These are phyloP conservation scores for Agriopis leucophaearia DNA, from an alignment of 2,888 invertebrate genomes.

Conservation along the genomic window DNA sequence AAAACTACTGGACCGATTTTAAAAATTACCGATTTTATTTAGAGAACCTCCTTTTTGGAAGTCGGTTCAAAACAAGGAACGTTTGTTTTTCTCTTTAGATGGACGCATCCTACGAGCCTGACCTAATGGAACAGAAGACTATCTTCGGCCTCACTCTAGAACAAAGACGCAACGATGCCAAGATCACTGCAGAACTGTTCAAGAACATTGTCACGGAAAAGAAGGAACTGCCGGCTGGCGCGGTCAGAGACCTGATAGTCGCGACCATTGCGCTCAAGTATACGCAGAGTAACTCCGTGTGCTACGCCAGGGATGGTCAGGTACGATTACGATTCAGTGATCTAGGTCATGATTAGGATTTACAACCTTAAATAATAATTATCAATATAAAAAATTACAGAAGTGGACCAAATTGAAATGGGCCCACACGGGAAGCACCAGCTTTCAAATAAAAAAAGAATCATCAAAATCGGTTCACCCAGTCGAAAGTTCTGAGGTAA, in stretches of 20 bases:
- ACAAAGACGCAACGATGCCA: conserved; percentile 94
- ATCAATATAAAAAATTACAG: no score
- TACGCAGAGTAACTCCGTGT: conserved; percentile 99
- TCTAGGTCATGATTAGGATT: neutral
- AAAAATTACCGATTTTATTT: no score
- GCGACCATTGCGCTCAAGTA: conserved; percentile 99
- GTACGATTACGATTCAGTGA: conserved; percentile 65
- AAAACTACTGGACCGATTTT: no score
- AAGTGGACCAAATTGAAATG: no score
- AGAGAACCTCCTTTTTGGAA: no score
- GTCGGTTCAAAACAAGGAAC: no score
- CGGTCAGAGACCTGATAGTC: conserved; percentile 96
- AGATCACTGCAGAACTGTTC: conserved; percentile 92
- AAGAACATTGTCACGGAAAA: conserved; percentile 92
- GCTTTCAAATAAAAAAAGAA: no score
- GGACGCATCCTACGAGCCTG: conserved; percentile 94
- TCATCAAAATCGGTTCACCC: no score
- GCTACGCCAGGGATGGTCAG: conserved; percentile 97
- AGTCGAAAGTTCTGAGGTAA: no score
- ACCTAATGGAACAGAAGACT: conserved; percentile 90
- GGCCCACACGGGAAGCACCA: no score
- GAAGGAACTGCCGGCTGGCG: conserved; percentile 89
- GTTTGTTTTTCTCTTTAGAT: conserved; percentile 85
- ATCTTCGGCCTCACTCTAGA: conserved; percentile 87
- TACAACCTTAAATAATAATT: neutral